Base-by-base conservation (phyloP, 2,113 vertebrate genomes). In the Lepisosteus osseus region DNA sequence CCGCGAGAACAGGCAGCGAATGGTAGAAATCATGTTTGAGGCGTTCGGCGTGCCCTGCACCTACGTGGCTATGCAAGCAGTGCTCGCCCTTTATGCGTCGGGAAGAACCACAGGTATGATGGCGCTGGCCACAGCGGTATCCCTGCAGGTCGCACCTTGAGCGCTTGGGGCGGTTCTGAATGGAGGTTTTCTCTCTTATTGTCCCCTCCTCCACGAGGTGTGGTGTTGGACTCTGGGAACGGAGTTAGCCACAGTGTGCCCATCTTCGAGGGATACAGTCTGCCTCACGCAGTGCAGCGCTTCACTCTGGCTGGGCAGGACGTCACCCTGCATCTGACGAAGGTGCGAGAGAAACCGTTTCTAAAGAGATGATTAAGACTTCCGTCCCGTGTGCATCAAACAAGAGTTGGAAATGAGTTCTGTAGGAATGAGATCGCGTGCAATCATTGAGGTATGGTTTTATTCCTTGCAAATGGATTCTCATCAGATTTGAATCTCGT, bases 1-100 rank as follows among this genome's bases (percentile, higher is more conserved):
- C 0, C 6, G 47, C 11, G 74, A 78, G 69, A 92, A 88, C 83
- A 82, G 87, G 0, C 80, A 85, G 75, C 85, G 80, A 5, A 82
- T 79, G 76, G 77, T 91, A 77, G 85, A 93, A 84, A 76, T 91
- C 67, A 88, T 93, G 90, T 93, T 93, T 3, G 91, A 93, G 72
- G 42, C 47, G 17, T 91, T 93, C 73, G 65, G 29, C 0, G 88
- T 91, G 51, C 91, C 91, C 1, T 80, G 85, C 56, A 72, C 81
- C 3, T 92, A 88, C 2, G 83, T 89, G 72, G 91, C 90, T 41
- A 77, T 91, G 85, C 91, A 93, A 82, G 83, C 91, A 0, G 87
- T 91, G 17, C 84, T 93, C 66, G 89, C 88, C 0, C 88, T 93
- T 1, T 90, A 91, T 0, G 83, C 89, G 2, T 74, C 86, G 0